A percentile compares a stretch with the other conserved stretches of the same genome.
Evolutionary conservation across 2,797 vertebrate genomes (phyloP).

Genomic region (Oceanodroma leucorhoa): DNA sequence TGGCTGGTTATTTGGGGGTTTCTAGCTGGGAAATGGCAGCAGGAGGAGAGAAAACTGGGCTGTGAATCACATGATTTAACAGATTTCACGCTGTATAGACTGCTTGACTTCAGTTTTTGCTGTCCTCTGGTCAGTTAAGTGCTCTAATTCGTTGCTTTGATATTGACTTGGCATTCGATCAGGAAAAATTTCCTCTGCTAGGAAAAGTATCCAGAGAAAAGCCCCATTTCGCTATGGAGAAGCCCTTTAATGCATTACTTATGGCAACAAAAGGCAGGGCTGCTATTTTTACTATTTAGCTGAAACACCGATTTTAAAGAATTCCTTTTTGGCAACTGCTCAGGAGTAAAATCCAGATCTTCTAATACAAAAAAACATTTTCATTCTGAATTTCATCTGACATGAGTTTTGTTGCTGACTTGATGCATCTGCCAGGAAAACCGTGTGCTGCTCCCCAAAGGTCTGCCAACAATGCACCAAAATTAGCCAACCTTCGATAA

Average conservation of each 20-base stretch:
- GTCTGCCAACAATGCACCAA: not conserved
- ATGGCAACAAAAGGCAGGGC: not conserved
- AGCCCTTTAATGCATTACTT: not conserved
- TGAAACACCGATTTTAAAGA: not conserved
- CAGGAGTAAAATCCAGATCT: not conserved
- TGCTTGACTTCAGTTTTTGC: not conserved
- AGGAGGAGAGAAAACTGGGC: not conserved
- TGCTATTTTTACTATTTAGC: not conserved
- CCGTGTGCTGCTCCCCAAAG: not conserved
- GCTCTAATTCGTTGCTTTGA: not conserved
- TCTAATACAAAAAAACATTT: not conserved
- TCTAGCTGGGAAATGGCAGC: not conserved
- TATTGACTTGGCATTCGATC: not conserved
- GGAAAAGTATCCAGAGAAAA: not conserved
- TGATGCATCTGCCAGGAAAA: not conserved
- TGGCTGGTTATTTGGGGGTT: not conserved
- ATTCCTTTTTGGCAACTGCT: not conserved
- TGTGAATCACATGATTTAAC: not conserved
- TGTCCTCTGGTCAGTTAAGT: not conserved
- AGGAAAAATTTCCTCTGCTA: not conserved
- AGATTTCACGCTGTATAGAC: not conserved
- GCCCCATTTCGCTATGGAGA: fast-evolving
- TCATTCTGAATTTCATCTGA: not conserved
- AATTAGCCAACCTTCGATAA: not conserved
- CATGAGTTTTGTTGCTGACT: not conserved